Evolutionary conservation across 2,113 vertebrate genomes (phyloP).

Genomic region (Melanerpes formicivorus): DNA sequence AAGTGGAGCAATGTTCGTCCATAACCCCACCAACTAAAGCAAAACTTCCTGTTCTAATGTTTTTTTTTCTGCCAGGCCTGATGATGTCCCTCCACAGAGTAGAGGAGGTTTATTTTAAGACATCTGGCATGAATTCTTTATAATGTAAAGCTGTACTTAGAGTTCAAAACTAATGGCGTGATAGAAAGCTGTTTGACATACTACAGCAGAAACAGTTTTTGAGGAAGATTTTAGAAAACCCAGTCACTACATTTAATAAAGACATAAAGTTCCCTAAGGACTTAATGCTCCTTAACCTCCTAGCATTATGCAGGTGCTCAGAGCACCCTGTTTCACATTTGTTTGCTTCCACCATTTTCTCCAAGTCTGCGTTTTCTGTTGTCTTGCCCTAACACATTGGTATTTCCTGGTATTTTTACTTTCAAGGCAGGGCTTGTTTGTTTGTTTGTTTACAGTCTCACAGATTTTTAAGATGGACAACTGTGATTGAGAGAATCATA

Average conservation of each 20-base stretch:
- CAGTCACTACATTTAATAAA: not conserved
- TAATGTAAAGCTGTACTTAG: conserved; percentile 6
- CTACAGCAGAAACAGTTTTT: conserved; percentile 8
- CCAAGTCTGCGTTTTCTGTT: not conserved
- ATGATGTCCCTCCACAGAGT: conserved; percentile 1
- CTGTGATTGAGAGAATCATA: not conserved
- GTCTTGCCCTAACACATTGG: fast-evolving
- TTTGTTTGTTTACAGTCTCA: not conserved
- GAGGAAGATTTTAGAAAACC: not conserved
- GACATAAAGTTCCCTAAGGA: not conserved
- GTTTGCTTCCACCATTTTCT: not conserved
- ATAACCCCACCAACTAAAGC: not conserved
- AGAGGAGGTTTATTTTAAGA: not conserved
- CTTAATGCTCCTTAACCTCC: not conserved
- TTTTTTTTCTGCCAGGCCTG: not conserved
- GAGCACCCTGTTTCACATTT: not conserved
- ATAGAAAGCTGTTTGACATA: conserved; percentile 31
- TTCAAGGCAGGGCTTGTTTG: not conserved
- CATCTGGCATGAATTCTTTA: conserved; percentile 44
- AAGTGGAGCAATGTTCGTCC: not conserved
- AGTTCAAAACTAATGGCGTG: not conserved
- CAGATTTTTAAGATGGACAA: not conserved
- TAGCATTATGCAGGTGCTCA: not conserved
- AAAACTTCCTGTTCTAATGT: not conserved
- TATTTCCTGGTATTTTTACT: not conserved